Evolutionary conservation across 2,113 vertebrate genomes (phyloP).

Genomic region (Coracopsis vasa): DNA sequence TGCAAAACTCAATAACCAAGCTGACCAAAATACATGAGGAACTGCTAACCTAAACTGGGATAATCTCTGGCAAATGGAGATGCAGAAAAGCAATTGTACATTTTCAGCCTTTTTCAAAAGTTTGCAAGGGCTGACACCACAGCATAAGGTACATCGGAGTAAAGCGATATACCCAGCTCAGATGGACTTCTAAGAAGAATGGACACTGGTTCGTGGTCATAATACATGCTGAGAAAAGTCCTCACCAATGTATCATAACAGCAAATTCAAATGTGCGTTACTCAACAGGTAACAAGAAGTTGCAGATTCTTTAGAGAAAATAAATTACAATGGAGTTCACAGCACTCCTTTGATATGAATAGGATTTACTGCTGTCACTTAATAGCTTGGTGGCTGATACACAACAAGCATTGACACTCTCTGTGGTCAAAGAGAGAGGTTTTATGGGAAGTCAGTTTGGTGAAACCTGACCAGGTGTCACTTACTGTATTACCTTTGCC

Average conservation of each 20-base stretch:
- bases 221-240: not conserved
- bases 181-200: not conserved
- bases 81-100: not conserved
- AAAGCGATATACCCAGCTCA: not conserved
- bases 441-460: not conserved
- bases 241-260: not conserved
- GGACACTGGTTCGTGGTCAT: not conserved
- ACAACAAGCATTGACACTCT: not conserved
- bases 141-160: not conserved
- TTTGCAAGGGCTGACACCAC: not conserved
- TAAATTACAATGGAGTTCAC: not conserved
- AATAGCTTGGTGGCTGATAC: not conserved
- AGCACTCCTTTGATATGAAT: not conserved
- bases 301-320: not conserved
- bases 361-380: not conserved
- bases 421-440: not conserved
- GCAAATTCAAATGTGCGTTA: not conserved
- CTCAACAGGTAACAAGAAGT: not conserved
- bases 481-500: not conserved
- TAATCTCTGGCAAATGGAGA: not conserved
- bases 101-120: not conserved
- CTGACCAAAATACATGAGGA: not conserved
- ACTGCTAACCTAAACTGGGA: not conserved
- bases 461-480: not conserved
- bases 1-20: not conserved